phyloP scores from a whole-genome alignment of 2,797 vertebrate genomes.

The Tiaroga cobitis region DNA sequence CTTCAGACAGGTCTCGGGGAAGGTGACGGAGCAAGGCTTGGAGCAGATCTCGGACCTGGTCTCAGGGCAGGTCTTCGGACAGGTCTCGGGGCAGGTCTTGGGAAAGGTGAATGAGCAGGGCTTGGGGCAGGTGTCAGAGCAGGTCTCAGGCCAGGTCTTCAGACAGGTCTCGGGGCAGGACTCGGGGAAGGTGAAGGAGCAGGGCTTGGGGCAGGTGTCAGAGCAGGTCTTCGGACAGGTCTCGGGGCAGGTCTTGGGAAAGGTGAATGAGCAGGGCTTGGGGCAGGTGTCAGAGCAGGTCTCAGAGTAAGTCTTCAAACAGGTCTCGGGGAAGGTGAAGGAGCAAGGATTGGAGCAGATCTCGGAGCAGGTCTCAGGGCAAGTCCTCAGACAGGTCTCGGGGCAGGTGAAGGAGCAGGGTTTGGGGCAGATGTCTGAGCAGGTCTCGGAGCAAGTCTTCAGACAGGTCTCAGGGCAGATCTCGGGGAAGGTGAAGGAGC shows the following conservation, averaged over 20 bases:
- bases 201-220: fast-evolving
- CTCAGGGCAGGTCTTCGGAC: neutral
- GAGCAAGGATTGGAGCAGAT: fast-evolving
- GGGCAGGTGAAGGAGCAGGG: neutral
- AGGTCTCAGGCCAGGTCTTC: neutral
- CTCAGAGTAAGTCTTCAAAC: neutral
- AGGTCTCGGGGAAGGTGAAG: neutral
- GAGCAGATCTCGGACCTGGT: slow-evolving; percentile 10
- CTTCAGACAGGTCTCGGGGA: neutral
- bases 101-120: neutral
- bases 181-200: too few relatives aligned
- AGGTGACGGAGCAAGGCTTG: neutral
- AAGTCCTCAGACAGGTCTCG: neutral
- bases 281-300: fast-evolving
- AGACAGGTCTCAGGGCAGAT: neutral
- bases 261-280: neutral
- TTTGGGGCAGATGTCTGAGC: fast-evolving
- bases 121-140: neutral
- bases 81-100: neutral
- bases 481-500: neutral
- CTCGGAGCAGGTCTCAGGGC: neutral
- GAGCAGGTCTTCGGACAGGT: neutral
- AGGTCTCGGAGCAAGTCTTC: neutral
- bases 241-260: too few relatives aligned
- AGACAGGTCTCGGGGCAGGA: too few relatives aligned